A percentile compares a stretch with the other conserved stretches of the same genome.
These are phyloP conservation scores for Villa cingulata DNA, from an alignment of 2,888 invertebrate genomes.

Conservation along the genomic window DNA sequence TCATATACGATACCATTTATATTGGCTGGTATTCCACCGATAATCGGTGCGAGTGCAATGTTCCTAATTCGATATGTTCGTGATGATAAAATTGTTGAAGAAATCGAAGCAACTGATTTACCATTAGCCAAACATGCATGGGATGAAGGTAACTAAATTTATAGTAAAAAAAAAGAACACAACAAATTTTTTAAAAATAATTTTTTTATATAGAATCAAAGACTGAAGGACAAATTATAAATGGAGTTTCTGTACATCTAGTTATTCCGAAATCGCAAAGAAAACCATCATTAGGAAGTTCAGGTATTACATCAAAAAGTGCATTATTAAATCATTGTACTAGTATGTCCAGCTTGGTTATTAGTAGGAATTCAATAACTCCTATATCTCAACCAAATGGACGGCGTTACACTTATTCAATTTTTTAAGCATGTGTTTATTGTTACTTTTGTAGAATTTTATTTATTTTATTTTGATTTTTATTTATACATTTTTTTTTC, in stretches of 20 bases:
- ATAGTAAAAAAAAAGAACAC: too few species aligned
- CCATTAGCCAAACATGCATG: constrained; percentile 15
- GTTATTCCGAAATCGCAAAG: not conserved
- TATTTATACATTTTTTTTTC: too few species aligned
- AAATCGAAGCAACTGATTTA: constrained; percentile 11
- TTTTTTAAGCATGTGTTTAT: constrained; percentile 4
- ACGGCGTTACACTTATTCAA: constrained; percentile 10
- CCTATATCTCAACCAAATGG: constrained; percentile 3
- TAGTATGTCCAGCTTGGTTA: constrained; percentile 10
- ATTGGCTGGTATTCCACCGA: constrained; percentile 71
- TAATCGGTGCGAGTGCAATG: constrained; percentile 62
- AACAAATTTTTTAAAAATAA: too few species aligned
- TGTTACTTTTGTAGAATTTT: too few species aligned
- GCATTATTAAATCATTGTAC: constrained; percentile 9
- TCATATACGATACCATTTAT: constrained; percentile 67
- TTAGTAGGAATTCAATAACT: constrained; percentile 1
- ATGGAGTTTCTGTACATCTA: too few species aligned
- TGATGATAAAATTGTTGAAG: constrained; percentile 21
- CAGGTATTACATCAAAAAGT: constrained; percentile 14
- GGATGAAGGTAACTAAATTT: constrained; percentile 17
- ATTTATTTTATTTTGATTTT: too few species aligned
- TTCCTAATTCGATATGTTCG: constrained; percentile 47
- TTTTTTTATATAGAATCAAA: constrained; percentile 5
- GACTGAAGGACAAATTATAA: constrained; percentile 2
- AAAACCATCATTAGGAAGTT: constrained; percentile 11